Evolutionary conservation across 2,797 vertebrate genomes (phyloP).

Genomic region (Coregonus sp.): DNA sequence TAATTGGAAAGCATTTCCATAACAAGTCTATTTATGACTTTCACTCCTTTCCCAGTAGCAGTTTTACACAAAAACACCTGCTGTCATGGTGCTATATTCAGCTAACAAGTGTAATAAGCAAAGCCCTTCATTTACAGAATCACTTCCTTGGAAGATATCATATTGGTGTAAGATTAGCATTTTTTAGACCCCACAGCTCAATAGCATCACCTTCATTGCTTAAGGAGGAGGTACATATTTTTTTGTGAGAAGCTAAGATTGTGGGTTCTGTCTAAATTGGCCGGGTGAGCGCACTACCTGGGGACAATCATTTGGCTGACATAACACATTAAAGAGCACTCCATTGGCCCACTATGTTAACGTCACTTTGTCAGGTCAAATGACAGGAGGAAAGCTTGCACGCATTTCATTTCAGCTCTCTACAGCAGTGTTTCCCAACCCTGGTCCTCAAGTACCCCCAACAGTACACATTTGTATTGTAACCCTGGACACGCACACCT

Average conservation of each 20-base stretch:
- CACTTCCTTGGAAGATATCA: neutral
- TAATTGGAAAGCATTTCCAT: constrained; percentile 17
- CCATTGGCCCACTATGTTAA: constrained; percentile 18
- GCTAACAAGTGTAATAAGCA: constrained; percentile 17
- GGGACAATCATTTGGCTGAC: constrained; percentile 19
- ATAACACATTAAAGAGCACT: constrained; percentile 6
- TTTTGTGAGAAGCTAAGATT: neutral
- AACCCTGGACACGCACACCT: no score
- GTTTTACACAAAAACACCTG: constrained; percentile 28
- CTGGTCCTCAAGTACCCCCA: no score
- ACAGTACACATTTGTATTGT: no score
- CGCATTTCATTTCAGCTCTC: constrained; percentile 28
- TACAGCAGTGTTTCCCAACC: no score
- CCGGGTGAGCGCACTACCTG: constrained; percentile 6
- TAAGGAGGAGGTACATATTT: neutral
- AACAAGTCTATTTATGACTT: constrained; percentile 27
- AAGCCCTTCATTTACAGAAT: constrained; percentile 9
- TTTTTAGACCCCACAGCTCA: neutral
- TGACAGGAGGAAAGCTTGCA: constrained; percentile 26
- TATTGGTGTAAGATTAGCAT: neutral
- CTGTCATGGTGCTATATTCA: constrained; percentile 26
- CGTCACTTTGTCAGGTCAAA: constrained; percentile 38
- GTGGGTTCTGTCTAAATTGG: neutral
- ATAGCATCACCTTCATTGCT: neutral
- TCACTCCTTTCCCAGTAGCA: constrained; percentile 17